These are phyloP conservation scores for Neuroterus valhalla DNA, from an alignment of 1,140 invertebrate species.

Conservation along the genomic window DNA sequence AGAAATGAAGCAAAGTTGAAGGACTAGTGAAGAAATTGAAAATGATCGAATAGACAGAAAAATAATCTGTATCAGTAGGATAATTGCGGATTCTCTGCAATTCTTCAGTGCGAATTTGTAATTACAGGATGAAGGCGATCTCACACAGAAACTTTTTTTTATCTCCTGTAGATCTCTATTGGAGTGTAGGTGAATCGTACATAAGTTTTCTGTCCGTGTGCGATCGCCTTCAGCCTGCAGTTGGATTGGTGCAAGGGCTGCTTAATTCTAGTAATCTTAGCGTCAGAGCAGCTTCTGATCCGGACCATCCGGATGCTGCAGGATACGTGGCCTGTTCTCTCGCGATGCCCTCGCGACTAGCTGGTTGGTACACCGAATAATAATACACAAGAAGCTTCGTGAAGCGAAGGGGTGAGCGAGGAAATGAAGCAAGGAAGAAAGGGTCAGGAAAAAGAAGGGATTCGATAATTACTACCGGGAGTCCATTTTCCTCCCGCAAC, in stretches of 20 bases:
- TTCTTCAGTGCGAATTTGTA: constrained; percentile 21
- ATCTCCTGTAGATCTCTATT: background rate
- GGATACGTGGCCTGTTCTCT: constrained; percentile 38
- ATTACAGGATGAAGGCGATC: constrained; percentile 25
- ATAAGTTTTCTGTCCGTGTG: constrained; percentile 3
- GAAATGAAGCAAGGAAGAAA: constrained; percentile 48
- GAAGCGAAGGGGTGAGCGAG: constrained; percentile 47
- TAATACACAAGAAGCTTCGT: constrained; percentile 59
- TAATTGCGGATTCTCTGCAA: constrained; percentile 9
- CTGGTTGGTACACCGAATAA: constrained; percentile 66
- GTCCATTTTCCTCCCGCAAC: constrained; percentile 73
- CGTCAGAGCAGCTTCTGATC: constrained; percentile 71
- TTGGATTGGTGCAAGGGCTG: constrained; percentile 51
- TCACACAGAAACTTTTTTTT: background rate
- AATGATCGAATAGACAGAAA: background rate
- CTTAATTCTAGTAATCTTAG: constrained; percentile 75
- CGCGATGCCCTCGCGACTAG: constrained; percentile 39
- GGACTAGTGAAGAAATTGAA: too few species aligned
- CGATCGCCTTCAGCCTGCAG: constrained; percentile 45
- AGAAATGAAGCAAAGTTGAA: background rate
- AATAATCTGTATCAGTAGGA: background rate
- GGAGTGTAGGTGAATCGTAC: background rate
- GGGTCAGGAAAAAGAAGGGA: constrained; percentile 57
- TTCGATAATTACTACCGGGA: constrained; percentile 76
- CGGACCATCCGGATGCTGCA: constrained; percentile 51